A percentile compares a stretch with the other conserved stretches of the same genome.
phyloP scores from a whole-genome alignment of 2,888 invertebrate genomes.

The Dione vanillae region DNA sequence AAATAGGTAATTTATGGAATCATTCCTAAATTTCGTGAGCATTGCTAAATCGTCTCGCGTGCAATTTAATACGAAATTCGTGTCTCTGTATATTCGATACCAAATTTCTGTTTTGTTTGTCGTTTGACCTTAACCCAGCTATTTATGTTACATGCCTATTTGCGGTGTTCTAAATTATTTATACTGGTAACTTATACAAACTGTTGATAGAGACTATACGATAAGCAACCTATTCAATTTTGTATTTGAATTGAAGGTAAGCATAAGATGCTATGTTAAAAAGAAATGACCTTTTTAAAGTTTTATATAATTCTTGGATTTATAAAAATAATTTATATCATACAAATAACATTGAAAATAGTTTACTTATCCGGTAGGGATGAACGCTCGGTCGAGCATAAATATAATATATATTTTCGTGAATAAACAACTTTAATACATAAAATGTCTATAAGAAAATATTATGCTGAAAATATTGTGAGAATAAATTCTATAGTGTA shows the following conservation, averaged over 20 bases:
- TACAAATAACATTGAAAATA: not conserved
- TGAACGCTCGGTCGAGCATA: not conserved
- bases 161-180: conserved; percentile 34
- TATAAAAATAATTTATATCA: not conserved
- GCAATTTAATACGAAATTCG: conserved; percentile 32
- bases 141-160: conserved; percentile 35
- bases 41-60: conserved; percentile 30
- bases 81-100: conserved; percentile 34
- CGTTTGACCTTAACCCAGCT: conserved; percentile 42
- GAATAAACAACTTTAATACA: not conserved
- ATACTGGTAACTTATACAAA: conserved; percentile 21
- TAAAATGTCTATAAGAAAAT: conserved; percentile 16
- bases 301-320: not conserved
- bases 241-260: not conserved
- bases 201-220: conserved; percentile 9
- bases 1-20: not conserved
- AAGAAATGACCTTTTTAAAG: not conserved
- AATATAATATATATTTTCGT: not conserved
- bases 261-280: not conserved
- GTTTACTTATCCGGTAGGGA: not conserved
- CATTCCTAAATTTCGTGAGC: not conserved
- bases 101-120: conserved; percentile 35
- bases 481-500: conserved; percentile 21
- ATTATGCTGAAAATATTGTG: conserved; percentile 22
- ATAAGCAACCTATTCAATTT: conserved; percentile 2